Base-by-base conservation (phyloP, 2,113 vertebrate genomes). In the Scopus umbretta region DNA sequence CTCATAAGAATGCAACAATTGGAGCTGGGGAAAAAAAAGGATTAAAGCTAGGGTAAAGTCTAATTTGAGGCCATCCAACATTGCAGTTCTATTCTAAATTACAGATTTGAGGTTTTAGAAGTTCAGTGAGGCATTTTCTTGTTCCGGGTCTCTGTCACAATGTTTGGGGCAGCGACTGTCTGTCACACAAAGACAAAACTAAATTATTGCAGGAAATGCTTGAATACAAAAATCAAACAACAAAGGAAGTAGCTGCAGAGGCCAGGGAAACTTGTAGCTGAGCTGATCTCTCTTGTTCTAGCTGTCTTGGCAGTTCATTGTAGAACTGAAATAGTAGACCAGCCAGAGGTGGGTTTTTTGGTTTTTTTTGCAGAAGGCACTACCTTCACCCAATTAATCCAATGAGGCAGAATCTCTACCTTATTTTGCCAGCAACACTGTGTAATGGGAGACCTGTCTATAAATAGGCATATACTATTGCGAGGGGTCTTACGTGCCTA, bases 161-260 rank as follows among this genome's bases (percentile, higher is more conserved):
- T 65, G 30, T 88, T 81, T 87, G 68, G 29, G 38, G 52, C 63
- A 86, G 63, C 7, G 1, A 47, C 61, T 87, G 49, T 53, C 61
- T 92, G 68, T 88, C 72, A 40, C 47, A 81, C 62, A 94, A 73
- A 92, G 42, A 78, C 81, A 88, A 96, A 94, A 93, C 70, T 58
- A 94, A 94, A 92, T 70, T 83, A 80, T 91, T 92, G 42, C 71
- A 92, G 71, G 52, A 94, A 95, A 70, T 90, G 32, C 36, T 91
- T 91, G 40, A 93, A 73, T 52, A 76, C 40, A 85, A 80, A 92
- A 76, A 74, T 87, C 47, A 93, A 80, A 86, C 45, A 80, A 49
- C 80, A 91, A 84, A 96, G 79, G 72, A 95, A 94, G 82, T 42
- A 16, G 42, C 89, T 95, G 65, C 38, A 83, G 70, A 84, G 55